Evolutionary conservation across 2,797 vertebrate genomes (phyloP).

Genomic region (Cirrhinus mrigala): DNA sequence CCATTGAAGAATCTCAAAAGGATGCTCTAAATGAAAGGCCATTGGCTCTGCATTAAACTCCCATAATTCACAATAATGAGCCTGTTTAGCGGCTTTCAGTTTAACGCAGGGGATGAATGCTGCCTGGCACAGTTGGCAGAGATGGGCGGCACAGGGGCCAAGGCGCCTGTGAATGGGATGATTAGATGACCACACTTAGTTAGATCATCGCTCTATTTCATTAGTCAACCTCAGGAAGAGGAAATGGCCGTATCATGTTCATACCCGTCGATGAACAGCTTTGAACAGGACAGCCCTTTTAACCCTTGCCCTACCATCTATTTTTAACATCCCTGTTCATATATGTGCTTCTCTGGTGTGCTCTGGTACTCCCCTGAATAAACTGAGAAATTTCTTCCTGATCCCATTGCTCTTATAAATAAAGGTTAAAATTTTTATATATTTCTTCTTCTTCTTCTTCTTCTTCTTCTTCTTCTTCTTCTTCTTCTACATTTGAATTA

Average conservation of each 20-base stretch:
- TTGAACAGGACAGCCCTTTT: neutral
- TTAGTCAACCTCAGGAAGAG: conserved; percentile 2
- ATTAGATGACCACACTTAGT: conserved; percentile 71
- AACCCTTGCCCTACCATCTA: conserved; percentile 24
- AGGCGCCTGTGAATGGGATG: conserved; percentile 68
- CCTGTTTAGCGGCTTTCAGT: conserved; percentile 64
- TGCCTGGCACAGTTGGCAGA: conserved; percentile 70
- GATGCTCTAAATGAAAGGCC: conserved; percentile 58
- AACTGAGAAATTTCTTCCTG: neutral
- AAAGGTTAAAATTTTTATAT: neutral
- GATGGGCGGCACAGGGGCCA: conserved; percentile 61
- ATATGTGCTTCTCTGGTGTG: neutral
- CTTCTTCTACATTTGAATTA: neutral
- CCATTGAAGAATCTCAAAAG: conserved; percentile 52
- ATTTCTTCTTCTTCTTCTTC: no score
- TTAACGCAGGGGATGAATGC: conserved; percentile 67
- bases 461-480: no score
- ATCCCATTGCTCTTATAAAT: neutral
- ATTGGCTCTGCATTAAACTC: conserved; percentile 65
- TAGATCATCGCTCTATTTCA: conserved; percentile 60
- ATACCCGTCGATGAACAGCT: conserved; percentile 1
- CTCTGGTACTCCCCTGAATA: neutral
- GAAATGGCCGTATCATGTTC: neutral
- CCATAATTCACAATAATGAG: conserved; percentile 64
- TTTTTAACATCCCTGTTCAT: neutral